phyloP scores from a whole-genome alignment of 1,140 invertebrate species.

The Antheraea pernyi region DNA sequence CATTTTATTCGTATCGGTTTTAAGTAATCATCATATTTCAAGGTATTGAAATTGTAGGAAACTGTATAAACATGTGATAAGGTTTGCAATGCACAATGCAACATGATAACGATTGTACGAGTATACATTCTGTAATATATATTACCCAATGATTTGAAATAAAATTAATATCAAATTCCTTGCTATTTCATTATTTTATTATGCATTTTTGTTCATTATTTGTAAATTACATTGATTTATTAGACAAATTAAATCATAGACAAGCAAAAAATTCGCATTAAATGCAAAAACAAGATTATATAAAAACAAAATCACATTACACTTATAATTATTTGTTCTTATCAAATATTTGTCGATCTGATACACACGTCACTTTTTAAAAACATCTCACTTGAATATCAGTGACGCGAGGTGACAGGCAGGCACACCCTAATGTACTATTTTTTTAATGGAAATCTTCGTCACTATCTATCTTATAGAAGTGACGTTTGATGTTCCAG shows the following conservation, averaged over 20 bases:
- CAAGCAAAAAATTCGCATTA: constrained; percentile 8
- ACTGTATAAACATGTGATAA: too few relatives aligned
- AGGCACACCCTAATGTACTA: not conserved
- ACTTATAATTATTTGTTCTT: constrained; percentile 13
- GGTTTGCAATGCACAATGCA: too few relatives aligned
- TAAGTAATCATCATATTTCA: too few relatives aligned
- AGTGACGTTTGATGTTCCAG: not conserved
- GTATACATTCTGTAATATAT: too few relatives aligned
- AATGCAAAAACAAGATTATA: constrained; percentile 4
- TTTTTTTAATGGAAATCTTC: not conserved
- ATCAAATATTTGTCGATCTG: constrained; percentile 7
- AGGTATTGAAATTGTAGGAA: too few relatives aligned
- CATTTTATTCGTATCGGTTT: too few relatives aligned
- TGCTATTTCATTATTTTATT: constrained; percentile 5
- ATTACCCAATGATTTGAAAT: too few relatives aligned
- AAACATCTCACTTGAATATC: not conserved
- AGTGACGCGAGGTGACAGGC: not conserved
- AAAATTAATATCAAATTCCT: not conserved
- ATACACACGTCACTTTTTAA: not conserved
- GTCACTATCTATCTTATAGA: not conserved
- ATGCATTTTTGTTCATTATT: constrained; percentile 1
- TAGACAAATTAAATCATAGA: constrained; percentile 4
- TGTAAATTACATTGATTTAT: constrained; percentile 2
- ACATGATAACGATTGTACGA: too few relatives aligned
- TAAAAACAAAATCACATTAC: not conserved